Conservation (phyloP, 2,113 vertebrate species). For the Osmerus mordax region DNA sequence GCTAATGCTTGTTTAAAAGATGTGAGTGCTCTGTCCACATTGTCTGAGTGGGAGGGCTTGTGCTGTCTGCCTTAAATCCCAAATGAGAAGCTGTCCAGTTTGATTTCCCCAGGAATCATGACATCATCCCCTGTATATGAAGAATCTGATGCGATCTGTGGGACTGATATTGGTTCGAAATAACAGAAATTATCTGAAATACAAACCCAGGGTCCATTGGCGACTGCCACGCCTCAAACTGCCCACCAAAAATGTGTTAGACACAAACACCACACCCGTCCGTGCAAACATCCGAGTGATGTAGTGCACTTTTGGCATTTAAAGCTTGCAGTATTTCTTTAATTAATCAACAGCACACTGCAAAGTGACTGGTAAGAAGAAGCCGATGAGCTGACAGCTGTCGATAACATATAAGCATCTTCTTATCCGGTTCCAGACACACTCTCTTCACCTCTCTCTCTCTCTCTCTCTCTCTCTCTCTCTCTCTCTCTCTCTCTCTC, state of each 20-base stretch:
- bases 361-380: constrained; percentile 28
- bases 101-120: too few relatives aligned
- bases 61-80: too few relatives aligned
- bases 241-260: constrained; percentile 7
- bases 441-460: background rate
- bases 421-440: constrained; percentile 45
- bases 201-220: background rate
- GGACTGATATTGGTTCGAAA: background rate
- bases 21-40: background rate
- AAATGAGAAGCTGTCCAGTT: too few relatives aligned
- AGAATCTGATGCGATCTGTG: constrained; percentile 4
- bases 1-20: background rate
- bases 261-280: background rate
- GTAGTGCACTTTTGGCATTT: background rate
- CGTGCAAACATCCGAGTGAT: constrained; percentile 9
- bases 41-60: background rate
- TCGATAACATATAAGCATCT: constrained; percentile 55
- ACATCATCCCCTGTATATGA: background rate
- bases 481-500: constrained; percentile 26
- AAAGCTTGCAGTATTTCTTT: constrained; percentile 18
- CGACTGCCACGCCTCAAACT: background rate
- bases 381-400: constrained; percentile 63
- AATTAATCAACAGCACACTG: constrained; percentile 46
- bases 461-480: background rate
- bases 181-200: background rate